These are phyloP conservation scores for Archips xylosteana DNA, from an alignment of 2,888 invertebrate genomes.

Conservation along the genomic window DNA sequence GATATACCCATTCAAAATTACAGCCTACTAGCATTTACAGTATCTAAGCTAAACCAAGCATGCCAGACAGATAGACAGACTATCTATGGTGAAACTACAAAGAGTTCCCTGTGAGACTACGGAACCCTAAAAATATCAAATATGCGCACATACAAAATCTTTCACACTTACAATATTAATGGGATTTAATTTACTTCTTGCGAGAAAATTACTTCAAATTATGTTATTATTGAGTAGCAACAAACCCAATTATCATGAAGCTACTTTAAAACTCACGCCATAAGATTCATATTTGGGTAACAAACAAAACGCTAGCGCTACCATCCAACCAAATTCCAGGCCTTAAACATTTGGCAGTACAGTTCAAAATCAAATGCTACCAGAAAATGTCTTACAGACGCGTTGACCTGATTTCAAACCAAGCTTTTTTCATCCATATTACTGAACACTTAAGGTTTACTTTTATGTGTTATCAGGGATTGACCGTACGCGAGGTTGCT, in stretches of 20 bases:
- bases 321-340: background rate
- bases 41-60: too few relatives aligned
- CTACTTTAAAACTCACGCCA: background rate
- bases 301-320: background rate
- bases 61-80: too few relatives aligned
- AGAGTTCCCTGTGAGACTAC: too few relatives aligned
- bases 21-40: too few relatives aligned
- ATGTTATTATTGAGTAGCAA: background rate
- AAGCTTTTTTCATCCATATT: background rate
- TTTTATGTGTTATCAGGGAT: background rate
- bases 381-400: background rate
- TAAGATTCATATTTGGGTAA: background rate
- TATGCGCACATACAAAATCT: too few relatives aligned
- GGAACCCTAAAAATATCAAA: too few relatives aligned
- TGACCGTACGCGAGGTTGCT: slow-evolving; percentile 41
- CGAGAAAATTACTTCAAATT: background rate
- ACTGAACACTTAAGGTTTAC: background rate
- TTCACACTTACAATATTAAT: too few relatives aligned
- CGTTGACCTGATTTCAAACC: background rate
- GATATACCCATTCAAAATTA: too few relatives aligned
- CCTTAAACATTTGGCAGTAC: background rate
- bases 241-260: background rate
- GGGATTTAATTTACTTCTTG: background rate
- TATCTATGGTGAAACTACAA: too few relatives aligned
- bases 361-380: background rate